Conservation (phyloP, 2,888 invertebrate genomes). For the Punctoribates punctum region DNA sequence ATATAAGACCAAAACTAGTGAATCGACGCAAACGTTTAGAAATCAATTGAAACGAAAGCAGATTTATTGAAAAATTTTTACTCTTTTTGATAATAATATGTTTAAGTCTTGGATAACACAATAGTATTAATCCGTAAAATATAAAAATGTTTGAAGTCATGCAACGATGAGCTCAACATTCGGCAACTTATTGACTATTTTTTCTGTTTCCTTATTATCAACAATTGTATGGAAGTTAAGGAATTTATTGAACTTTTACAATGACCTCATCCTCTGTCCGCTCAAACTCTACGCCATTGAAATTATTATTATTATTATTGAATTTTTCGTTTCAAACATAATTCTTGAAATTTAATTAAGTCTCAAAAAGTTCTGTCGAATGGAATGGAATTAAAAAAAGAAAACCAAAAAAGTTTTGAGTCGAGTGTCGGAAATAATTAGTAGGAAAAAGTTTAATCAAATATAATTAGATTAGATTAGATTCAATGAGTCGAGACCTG, state of each 20-base stretch:
- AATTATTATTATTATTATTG: not conserved
- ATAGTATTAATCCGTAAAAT: slow-evolving; percentile 8
- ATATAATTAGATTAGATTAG: too few species aligned
- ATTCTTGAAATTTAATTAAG: too few species aligned
- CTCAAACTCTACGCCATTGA: not conserved
- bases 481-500: too few species aligned
- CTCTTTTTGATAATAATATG: slow-evolving; percentile 1
- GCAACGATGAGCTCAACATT: not conserved
- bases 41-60: not conserved
- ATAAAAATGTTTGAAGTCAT: not conserved
- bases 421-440: too few species aligned
- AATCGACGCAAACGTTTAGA: not conserved
- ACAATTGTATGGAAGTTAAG: not conserved
- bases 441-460: too few species aligned
- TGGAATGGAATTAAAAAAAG: too few species aligned
- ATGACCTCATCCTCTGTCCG: not conserved
- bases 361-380: too few species aligned
- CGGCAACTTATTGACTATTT: slow-evolving; percentile 4
- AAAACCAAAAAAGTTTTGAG: too few species aligned
- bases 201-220: slow-evolving; percentile 2
- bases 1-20: not conserved
- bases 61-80: not conserved
- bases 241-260: not conserved
- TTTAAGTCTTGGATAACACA: slow-evolving; percentile 3
- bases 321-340: too few species aligned